Evolutionary conservation across 2,797 vertebrate species (phyloP), one percentile per base, ranked within the genome.

Genomic region (Myotis myotis): DNA sequence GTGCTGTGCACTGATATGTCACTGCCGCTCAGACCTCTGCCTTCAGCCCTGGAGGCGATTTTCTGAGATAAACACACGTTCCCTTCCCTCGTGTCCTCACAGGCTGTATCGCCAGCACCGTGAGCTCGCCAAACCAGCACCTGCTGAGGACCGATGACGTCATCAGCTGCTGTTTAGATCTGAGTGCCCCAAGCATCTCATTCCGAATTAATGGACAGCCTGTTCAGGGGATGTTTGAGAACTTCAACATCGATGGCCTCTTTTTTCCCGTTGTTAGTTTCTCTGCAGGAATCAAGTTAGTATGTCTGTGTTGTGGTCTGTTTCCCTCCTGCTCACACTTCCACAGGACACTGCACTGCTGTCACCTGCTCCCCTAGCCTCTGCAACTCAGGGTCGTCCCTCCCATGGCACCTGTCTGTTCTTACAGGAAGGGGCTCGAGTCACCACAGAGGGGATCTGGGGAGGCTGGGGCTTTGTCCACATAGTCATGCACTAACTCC

Each of bases 221-320:
- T 0, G 99, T 99, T 74, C 99, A 99, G 98, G 99, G 99, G 89
- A 99, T 99, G 99, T 99, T 99, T 93, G 99, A 99, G 98, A 99
- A 99, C 98, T 99, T 99, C 98, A 99, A 99, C 98, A 98, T 98
- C 1, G 99, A 99, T 23, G 99, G 99, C 19, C 99, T 99, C 95
- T 99, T 99, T 98, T 99, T 99, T 95, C 99, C 99, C 0, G 99
- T 99, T 87, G 99, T 99, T 93, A 99, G 99, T 98, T 99, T 99
- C 97, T 99, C 99, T 79, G 99, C 99, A 8, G 99, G 99, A 97
- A 99, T 99, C 98, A 99, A 99, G 99, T 99, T 95, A 99, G 99
- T 98, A 85, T 90, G 74, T 38, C 0, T 96, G 1, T 83, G 66
- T 68, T 71, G 72, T 49, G 6, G 15, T 84, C 25, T 87, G 3